A percentile compares a stretch with the other conserved stretches of the same genome.
Conservation (phyloP, 2,113 vertebrate species). For the Pedionomus torquatus region DNA sequence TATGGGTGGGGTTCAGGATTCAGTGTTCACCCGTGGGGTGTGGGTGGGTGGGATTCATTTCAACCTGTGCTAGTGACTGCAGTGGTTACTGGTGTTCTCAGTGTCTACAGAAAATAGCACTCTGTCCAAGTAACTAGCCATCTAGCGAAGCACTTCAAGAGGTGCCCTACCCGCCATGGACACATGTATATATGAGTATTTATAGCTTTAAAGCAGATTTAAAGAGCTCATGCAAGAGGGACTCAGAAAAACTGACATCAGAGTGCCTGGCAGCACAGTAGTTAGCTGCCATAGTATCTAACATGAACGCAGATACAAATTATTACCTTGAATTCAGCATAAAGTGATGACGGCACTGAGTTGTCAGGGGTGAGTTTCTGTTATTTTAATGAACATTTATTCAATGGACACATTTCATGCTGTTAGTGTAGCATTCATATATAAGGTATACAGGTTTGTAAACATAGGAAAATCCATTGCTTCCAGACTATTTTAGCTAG, state of each 20-base stretch:
- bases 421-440: background rate
- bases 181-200: fast-evolving
- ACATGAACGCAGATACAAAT: background rate
- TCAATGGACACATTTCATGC: background rate
- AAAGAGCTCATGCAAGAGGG: background rate
- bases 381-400: background rate
- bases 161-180: background rate
- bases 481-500: background rate
- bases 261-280: background rate
- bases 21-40: background rate
- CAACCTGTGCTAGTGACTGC: background rate
- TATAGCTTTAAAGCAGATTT: background rate
- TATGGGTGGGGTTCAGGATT: background rate
- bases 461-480: background rate
- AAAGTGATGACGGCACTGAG: background rate
- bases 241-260: background rate
- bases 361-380: background rate
- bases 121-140: background rate
- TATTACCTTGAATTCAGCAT: background rate
- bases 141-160: background rate
- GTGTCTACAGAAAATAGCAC: background rate
- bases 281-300: no score
- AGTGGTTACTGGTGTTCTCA: background rate
- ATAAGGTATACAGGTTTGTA: background rate
- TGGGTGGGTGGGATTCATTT: background rate